Percentiles rank a stretch among this genome's conserved stretches.
Conservation (phyloP, 2,797 vertebrate species). For the Macrochelys suwanniensis region DNA sequence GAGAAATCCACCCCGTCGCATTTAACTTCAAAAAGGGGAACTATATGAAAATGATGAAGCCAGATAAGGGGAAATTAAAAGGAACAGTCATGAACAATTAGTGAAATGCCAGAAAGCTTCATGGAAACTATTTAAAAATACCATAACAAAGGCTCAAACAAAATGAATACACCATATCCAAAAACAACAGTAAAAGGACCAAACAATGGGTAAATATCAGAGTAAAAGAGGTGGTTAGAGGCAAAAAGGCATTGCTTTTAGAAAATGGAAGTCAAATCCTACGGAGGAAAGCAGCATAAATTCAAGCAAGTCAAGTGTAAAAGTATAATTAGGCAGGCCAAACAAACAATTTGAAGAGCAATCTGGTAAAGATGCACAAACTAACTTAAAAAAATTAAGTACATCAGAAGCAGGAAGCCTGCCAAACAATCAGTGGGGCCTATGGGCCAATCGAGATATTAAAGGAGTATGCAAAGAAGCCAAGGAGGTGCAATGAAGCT, state of each 20-base stretch:
- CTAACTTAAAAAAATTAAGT: background rate
- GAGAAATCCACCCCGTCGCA: background rate
- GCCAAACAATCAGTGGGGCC: background rate
- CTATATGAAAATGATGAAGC: background rate
- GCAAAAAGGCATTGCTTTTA: background rate
- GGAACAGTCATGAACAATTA: background rate
- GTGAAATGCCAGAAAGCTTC: background rate
- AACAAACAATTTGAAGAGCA: background rate
- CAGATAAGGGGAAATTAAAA: background rate
- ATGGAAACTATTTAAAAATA: background rate
- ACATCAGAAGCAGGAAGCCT: background rate
- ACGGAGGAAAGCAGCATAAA: background rate
- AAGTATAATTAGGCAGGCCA: background rate
- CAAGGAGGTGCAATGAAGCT: background rate
- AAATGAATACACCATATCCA: background rate
- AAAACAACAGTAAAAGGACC: background rate
- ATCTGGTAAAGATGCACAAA: background rate
- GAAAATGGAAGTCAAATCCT: background rate
- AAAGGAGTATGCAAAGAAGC: background rate
- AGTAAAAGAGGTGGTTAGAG: background rate
- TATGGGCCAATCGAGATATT: background rate
- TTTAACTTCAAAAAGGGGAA: background rate
- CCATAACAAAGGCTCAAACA: background rate
- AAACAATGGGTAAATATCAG: background rate
- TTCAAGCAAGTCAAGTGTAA: background rate